A percentile compares a stretch with the other conserved stretches of the same genome.
These are phyloP conservation scores for Pampusana beccarii DNA, from an alignment of 2,113 vertebrate genomes.

Conservation along the genomic window DNA sequence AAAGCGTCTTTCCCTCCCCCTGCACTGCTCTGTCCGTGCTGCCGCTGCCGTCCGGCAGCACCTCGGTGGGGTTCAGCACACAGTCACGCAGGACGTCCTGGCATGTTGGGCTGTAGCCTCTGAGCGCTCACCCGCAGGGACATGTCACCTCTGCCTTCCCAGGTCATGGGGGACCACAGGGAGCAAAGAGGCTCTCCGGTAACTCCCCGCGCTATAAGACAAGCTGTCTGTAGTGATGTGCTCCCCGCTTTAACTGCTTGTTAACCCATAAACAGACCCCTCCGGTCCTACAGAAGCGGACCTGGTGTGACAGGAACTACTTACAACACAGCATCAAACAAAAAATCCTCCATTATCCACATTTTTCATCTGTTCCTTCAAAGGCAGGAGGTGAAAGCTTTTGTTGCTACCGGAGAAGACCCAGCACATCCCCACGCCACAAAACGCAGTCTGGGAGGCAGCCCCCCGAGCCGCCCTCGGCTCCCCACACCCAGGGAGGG, in stretches of 20 bases:
- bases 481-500: background rate
- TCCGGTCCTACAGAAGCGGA: background rate
- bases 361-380: background rate
- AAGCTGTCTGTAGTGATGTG: background rate
- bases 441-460: too few species aligned
- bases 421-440: background rate
- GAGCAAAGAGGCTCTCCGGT: background rate
- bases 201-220: too few species aligned
- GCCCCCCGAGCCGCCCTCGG: background rate
- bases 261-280: background rate
- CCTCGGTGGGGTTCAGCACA: accelerated
- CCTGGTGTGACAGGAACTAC: background rate
- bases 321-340: background rate
- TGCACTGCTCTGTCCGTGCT: accelerated
- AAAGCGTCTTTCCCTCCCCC: accelerated
- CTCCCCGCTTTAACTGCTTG: background rate
- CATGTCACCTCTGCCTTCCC: background rate
- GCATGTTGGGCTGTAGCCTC: background rate
- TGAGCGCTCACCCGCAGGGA: accelerated
- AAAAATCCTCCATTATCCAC: background rate
- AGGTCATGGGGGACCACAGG: background rate
- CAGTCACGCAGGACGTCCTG: accelerated
- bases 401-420: too few species aligned
- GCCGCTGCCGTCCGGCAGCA: accelerated
- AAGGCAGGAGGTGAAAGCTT: background rate